Evolutionary conservation across 2,888 invertebrate species (phyloP), one percentile per base, ranked within the genome.

Genomic region (Tribolium freemani): DNA sequence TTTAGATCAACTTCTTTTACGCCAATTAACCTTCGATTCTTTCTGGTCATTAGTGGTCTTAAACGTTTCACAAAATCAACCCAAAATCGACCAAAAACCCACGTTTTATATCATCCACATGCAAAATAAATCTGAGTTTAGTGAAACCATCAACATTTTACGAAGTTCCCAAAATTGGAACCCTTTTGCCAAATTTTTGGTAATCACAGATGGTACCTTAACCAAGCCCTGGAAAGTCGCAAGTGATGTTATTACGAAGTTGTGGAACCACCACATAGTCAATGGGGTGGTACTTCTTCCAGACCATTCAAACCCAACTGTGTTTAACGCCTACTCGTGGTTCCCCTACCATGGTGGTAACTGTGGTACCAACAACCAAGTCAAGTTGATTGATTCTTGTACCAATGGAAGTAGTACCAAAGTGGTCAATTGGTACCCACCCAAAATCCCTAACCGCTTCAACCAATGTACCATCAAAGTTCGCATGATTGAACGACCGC

Each of bases 391-490:
- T 16, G 16, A 16, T 16, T 16, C 16, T 16, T 16, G 16, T 16
- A 1, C 16, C 2, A 16, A 16, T 16, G 16, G 16, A 16, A 16
- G 16, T 16, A 16, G 16, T 16, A 16, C 16, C 16, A 16, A 16
- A 16, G 16, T 16, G 16, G 16, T 16, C n/a, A 5, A 31, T 30
- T 72, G 72, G 63, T 79, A 73, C 56, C 56, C 73, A 5, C 10
- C 73, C 20, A 77, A 78, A 64, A 68, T 78, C 54, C 77, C 78
- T 0, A 58, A 60, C 0, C 71, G 73, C 44, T 64, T 79, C 8
- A 72, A 73, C 56, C 66, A 75, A 1, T 79, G 79, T 60, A 61
- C 67, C 9, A 61, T 78, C n/a, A 77, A 72, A 31, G 69, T 79
- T 4, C 11, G 72, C 10, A 75, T 74, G 21, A 73, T 78, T 1